Evolutionary conservation across 2,888 invertebrate species (phyloP).

Genomic region (Arge pagana): DNA sequence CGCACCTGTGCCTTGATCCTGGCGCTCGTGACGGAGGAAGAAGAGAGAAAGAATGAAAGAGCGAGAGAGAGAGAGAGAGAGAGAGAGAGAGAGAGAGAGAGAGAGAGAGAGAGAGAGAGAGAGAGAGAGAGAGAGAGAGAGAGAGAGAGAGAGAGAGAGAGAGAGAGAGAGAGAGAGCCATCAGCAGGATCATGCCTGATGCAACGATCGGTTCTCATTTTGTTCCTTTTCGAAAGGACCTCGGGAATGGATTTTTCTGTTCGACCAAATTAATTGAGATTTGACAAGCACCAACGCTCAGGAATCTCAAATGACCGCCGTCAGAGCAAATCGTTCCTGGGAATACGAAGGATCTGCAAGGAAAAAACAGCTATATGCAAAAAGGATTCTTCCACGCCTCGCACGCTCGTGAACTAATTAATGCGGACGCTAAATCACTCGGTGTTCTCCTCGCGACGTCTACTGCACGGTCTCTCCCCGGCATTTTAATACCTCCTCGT

Average conservation of each 20-base stretch:
- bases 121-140: slow-evolving; percentile 25
- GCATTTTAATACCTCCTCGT: slow-evolving; percentile 19
- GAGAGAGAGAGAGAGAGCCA: slow-evolving; percentile 24
- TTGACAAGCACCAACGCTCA: slow-evolving; percentile 22
- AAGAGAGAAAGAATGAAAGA: background rate
- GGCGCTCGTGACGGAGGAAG: background rate
- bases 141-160: slow-evolving; percentile 6
- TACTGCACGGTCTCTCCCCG: slow-evolving; percentile 9
- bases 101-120: background rate
- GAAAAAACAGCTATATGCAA: slow-evolving; percentile 16
- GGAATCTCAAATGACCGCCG: slow-evolving; percentile 20
- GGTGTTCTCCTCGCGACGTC: slow-evolving; percentile 4
- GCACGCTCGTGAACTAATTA: slow-evolving; percentile 43
- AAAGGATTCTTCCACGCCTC: slow-evolving; percentile 21
- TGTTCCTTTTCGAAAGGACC: slow-evolving; percentile 4
- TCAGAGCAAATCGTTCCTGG: slow-evolving; percentile 14
- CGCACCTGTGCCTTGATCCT: background rate
- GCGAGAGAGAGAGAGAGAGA: background rate
- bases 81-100: background rate
- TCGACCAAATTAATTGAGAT: slow-evolving; percentile 21
- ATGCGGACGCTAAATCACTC: slow-evolving; percentile 50
- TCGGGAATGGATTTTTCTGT: slow-evolving; percentile 15
- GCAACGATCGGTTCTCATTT: slow-evolving; percentile 10
- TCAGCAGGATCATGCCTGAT: background rate
- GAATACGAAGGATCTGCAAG: slow-evolving; percentile 4